Percentiles rank a stretch among this genome's conserved stretches.
Evolutionary conservation across 1,140 invertebrate genomes (phyloP).

Genomic region (Pseudomyrmex sp.): DNA sequence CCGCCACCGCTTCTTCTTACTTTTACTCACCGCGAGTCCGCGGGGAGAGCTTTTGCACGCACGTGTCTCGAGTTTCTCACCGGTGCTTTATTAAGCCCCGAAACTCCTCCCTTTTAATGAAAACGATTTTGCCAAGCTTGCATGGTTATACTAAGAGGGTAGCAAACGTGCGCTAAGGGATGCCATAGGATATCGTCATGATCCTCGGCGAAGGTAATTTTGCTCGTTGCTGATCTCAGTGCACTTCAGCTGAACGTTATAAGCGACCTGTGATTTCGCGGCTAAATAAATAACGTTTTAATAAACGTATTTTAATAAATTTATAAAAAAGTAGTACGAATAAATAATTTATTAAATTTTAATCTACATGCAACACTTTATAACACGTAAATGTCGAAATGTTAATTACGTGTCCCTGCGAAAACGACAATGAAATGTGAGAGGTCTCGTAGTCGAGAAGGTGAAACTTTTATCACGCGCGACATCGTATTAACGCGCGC

Average conservation of each 20-base stretch:
- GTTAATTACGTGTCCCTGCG: not conserved
- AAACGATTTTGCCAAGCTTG: slow-evolving; percentile 59
- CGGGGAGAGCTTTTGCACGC: slow-evolving; percentile 72
- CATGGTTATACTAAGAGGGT: slow-evolving; percentile 32
- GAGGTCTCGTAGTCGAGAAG: not conserved
- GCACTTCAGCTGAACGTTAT: not conserved
- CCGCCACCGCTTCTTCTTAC: slow-evolving; percentile 52
- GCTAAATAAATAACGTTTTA: slow-evolving; percentile 38
- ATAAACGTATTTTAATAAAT: too few relatives aligned
- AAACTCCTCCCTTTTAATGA: slow-evolving; percentile 8
- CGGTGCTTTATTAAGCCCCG: slow-evolving; percentile 73
- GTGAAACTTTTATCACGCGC: slow-evolving; percentile 31
- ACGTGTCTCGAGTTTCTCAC: slow-evolving; percentile 75
- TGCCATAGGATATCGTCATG: slow-evolving; percentile 14
- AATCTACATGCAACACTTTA: not conserved
- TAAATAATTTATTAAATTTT: not conserved
- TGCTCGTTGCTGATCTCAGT: slow-evolving; percentile 24
- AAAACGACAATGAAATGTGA: slow-evolving; percentile 1
- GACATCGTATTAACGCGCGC: slow-evolving; percentile 37
- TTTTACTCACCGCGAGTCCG: slow-evolving; percentile 38
- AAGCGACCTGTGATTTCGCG: slow-evolving; percentile 5
- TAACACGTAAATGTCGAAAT: not conserved
- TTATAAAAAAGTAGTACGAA: too few relatives aligned
- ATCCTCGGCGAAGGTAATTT: slow-evolving; percentile 22
- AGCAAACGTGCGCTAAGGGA: slow-evolving; percentile 24